Conservation (phyloP, 2,888 invertebrate species). For the Xestobium rufovillosum region DNA sequence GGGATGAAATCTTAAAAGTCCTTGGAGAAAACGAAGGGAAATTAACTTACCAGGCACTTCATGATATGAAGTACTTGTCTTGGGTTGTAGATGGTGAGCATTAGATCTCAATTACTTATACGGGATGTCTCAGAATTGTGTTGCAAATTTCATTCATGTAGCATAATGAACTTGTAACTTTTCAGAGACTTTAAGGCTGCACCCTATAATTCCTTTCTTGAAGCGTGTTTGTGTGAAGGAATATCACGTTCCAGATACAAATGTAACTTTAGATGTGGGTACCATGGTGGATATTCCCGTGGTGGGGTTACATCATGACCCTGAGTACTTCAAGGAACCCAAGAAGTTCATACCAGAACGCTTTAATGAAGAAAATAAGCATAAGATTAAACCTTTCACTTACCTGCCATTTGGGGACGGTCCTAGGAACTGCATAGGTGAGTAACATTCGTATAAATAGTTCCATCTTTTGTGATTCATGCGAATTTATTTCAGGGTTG, state of each 20-base stretch:
- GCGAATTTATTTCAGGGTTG: no score
- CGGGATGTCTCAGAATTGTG: no score
- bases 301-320: constrained; percentile 14
- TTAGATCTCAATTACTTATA: no score
- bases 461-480: no score
- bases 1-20: constrained; percentile 36
- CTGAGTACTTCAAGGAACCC: constrained; percentile 13
- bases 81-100: constrained; percentile 37
- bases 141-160: no score
- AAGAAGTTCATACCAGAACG: constrained; percentile 12
- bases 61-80: constrained; percentile 43
- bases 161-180: no score
- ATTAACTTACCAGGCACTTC: constrained; percentile 40
- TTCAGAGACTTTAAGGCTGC: constrained; percentile 13
- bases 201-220: constrained; percentile 12
- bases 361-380: no score
- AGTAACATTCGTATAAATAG: no score
- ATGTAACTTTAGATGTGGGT: constrained; percentile 10
- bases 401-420: no score
- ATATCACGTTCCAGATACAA: constrained; percentile 11
- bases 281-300: constrained; percentile 12
- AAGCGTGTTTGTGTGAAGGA: constrained; percentile 13
- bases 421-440: constrained; percentile 16
- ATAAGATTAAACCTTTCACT: no score
- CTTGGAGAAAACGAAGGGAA: constrained; percentile 31